Evolutionary conservation across 2,113 vertebrate genomes (phyloP).

Genomic region (Sylvilagus bachmani): DNA sequence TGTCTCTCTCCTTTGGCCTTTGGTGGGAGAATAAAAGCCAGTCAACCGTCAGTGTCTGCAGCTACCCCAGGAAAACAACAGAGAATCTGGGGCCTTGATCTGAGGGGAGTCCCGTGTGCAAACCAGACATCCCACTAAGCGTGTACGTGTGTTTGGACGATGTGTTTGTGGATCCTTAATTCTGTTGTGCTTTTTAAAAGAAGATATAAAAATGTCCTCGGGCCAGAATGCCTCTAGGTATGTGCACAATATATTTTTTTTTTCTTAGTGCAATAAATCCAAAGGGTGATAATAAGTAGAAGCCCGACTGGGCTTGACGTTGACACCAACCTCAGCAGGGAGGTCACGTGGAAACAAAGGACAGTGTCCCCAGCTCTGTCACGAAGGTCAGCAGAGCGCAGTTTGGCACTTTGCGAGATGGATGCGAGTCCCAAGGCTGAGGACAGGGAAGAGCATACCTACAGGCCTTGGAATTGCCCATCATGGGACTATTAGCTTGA

Average conservation of each 20-base stretch:
- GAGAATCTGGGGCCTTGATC: background rate
- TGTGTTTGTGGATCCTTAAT: background rate
- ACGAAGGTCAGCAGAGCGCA: background rate
- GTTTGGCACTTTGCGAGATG: background rate
- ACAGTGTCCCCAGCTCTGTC: background rate
- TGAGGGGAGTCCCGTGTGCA: background rate
- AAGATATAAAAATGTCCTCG: background rate
- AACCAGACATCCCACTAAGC: background rate
- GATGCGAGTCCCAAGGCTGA: background rate
- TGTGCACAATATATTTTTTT: background rate
- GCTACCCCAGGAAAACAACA: background rate
- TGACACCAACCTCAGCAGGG: background rate
- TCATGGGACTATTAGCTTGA: conserved; percentile 80
- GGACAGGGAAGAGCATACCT: conserved; percentile 43
- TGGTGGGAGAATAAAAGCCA: background rate
- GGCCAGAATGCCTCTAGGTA: background rate
- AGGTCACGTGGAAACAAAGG: background rate
- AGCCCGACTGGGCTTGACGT: background rate
- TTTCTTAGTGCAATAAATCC: conserved; percentile 21
- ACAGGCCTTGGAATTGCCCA: conserved; percentile 50
- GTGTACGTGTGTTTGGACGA: background rate
- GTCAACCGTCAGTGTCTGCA: background rate
- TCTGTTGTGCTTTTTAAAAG: background rate
- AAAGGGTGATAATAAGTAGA: background rate
- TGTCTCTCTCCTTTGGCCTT: background rate